A percentile compares a stretch with the other conserved stretches of the same genome.
phyloP scores from a whole-genome alignment of 2,888 invertebrate genomes.

The Tetragonisca angustula region DNA sequence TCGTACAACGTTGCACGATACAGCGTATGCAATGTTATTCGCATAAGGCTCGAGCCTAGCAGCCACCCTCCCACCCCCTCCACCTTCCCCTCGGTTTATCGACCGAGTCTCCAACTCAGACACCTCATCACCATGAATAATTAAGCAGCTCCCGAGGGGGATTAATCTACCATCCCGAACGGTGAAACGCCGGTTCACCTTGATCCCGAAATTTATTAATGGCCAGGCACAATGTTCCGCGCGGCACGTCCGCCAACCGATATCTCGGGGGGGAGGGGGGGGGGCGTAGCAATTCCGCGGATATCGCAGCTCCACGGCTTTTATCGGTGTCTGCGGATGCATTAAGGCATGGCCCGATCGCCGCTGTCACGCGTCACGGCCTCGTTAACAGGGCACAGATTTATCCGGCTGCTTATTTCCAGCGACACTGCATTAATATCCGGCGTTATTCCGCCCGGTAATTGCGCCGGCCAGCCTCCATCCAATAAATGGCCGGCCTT shows the following conservation, averaged over 20 bases:
- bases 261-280: too few relatives aligned
- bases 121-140: constrained; percentile 54
- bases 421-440: constrained; percentile 53
- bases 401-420: constrained; percentile 48
- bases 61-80: too few relatives aligned
- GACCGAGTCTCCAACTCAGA: constrained; percentile 8
- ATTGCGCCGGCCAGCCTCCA: constrained; percentile 28
- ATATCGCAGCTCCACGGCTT: constrained; percentile 39
- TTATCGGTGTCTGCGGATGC: constrained; percentile 47
- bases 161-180: constrained; percentile 59
- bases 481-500: constrained; percentile 27
- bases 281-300: constrained; percentile 19
- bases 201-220: constrained; percentile 69
- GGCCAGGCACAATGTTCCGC: constrained; percentile 28
- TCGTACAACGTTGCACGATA: too few relatives aligned
- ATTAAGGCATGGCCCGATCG: constrained; percentile 34
- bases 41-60: too few relatives aligned
- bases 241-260: neutral
- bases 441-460: constrained; percentile 30
- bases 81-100: neutral
- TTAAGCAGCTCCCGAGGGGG: constrained; percentile 44
- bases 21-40: too few relatives aligned
- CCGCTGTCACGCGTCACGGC: constrained; percentile 42
- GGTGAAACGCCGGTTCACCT: constrained; percentile 62
- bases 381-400: constrained; percentile 54